Conservation (phyloP, 2,113 vertebrate genomes). For the Isurus oxyrinchus region DNA sequence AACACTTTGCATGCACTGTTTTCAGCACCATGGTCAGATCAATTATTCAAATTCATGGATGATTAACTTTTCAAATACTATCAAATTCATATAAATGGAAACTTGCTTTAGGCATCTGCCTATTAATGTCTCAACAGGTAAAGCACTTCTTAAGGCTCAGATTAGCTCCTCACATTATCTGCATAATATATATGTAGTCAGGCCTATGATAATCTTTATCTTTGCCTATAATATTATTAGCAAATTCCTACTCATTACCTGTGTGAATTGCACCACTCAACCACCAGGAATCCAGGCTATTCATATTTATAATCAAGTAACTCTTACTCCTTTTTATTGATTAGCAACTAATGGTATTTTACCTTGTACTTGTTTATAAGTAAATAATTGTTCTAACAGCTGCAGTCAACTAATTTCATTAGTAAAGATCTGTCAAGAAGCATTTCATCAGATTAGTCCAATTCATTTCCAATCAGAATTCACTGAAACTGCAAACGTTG, state of each 20-base stretch:
- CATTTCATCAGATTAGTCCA: background rate
- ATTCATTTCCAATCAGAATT: constrained; percentile 28
- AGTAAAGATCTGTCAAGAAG: background rate
- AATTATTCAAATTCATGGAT: background rate
- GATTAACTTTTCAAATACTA: background rate
- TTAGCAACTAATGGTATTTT: constrained; percentile 15
- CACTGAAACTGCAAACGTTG: constrained; percentile 22
- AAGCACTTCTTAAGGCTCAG: background rate
- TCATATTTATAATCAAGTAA: constrained; percentile 9
- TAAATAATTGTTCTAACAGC: constrained; percentile 32
- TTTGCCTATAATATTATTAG: too few relatives aligned
- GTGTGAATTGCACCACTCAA: background rate
- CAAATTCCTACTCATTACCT: background rate
- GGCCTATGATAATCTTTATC: background rate
- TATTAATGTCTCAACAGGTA: background rate
- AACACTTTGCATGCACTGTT: background rate
- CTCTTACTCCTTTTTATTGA: constrained; percentile 17
- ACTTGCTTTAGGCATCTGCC: background rate
- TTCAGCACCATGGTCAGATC: background rate
- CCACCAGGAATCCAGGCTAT: background rate
- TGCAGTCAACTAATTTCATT: background rate
- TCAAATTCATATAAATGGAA: background rate
- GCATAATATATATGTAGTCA: background rate
- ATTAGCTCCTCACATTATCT: background rate
- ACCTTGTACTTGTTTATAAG: constrained; percentile 29